These are phyloP conservation scores for Chiloscyllium punctatum DNA, from an alignment of 2,797 vertebrate species.

Conservation along the genomic window DNA sequence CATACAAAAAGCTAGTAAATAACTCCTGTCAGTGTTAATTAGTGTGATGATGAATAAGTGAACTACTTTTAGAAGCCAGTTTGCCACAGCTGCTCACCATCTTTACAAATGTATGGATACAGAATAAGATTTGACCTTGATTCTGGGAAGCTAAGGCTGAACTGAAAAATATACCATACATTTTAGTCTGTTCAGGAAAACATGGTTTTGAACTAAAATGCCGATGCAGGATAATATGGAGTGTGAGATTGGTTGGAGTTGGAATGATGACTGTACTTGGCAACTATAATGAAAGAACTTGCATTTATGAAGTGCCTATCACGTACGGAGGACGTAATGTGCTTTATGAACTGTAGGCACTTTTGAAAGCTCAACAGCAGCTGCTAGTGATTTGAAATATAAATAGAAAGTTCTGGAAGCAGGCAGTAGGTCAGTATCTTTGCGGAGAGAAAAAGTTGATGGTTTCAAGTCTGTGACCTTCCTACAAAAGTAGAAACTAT, in stretches of 20 bases:
- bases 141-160: not conserved
- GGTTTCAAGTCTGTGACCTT: not conserved
- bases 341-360: not conserved
- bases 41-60: not conserved
- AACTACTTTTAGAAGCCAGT: not conserved
- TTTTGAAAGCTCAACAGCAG: not conserved
- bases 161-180: not conserved
- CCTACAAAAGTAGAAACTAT: not conserved
- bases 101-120: not conserved
- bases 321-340: no score
- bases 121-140: not conserved
- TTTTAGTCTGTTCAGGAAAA: not conserved
- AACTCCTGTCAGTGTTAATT: not conserved
- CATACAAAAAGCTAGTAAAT: not conserved
- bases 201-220: not conserved
- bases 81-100: not conserved
- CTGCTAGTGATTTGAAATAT: not conserved
- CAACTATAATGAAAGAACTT: not conserved
- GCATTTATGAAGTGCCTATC: not conserved
- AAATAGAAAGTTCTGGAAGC: not conserved
- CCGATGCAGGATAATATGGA: not conserved
- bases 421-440: not conserved
- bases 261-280: not conserved
- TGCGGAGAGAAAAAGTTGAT: not conserved
- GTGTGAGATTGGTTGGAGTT: not conserved